Evolutionary conservation across 2,888 invertebrate genomes (phyloP).

Genomic region (Patella caerulea): DNA sequence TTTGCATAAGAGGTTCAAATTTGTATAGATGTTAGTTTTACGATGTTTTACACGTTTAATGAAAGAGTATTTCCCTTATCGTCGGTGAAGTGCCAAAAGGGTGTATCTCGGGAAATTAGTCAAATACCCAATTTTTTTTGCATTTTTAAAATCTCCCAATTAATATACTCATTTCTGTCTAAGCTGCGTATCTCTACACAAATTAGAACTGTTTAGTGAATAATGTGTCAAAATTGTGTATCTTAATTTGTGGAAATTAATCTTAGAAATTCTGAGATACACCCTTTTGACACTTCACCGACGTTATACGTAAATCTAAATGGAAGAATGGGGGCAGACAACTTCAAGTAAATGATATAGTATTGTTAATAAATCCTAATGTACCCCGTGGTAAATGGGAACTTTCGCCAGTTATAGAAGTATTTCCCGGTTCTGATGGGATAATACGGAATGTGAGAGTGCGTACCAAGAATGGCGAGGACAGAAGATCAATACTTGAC

Average conservation of each 20-base stretch:
- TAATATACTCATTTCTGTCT: too few relatives aligned
- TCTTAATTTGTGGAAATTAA: too few relatives aligned
- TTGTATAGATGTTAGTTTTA: conserved; percentile 22
- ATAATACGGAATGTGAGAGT: conserved; percentile 14
- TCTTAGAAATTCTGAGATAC: too few relatives aligned
- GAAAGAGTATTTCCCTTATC: conserved; percentile 26
- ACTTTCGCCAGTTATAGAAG: conserved; percentile 13
- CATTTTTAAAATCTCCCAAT: too few relatives aligned
- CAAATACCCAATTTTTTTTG: too few relatives aligned
- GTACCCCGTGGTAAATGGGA: conserved; percentile 17
- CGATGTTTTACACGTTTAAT: conserved; percentile 21
- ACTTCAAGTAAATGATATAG: conserved; percentile 27
- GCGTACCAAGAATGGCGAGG: conserved; percentile 12
- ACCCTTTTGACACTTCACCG: too few relatives aligned
- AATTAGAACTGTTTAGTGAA: too few relatives aligned
- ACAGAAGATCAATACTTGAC: conserved; percentile 10
- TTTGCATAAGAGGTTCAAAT: conserved; percentile 20
- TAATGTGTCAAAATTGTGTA: too few relatives aligned
- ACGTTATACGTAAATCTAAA: conserved; percentile 18
- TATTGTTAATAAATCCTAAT: background rate
- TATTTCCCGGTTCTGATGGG: too few relatives aligned
- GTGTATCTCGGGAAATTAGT: too few relatives aligned
- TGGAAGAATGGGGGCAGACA: conserved; percentile 13
- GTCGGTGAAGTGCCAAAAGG: too few relatives aligned
- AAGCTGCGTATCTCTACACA: too few relatives aligned